Evolutionary conservation across 2,888 invertebrate species (phyloP).

Genomic region (Erannis defoliaria): DNA sequence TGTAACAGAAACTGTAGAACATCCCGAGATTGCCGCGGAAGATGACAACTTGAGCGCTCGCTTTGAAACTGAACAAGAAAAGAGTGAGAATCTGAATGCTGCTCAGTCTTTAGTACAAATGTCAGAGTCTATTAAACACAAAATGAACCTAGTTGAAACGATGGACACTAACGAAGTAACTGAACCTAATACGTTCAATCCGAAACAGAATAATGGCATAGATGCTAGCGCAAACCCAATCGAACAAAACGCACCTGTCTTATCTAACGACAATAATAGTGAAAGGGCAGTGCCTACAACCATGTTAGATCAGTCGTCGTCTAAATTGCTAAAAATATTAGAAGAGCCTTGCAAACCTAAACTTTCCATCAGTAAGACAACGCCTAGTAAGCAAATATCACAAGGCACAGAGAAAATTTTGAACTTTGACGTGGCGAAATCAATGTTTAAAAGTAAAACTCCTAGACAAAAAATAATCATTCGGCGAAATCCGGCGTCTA

Average conservation of each 20-base stretch:
- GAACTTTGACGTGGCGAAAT: slow-evolving; percentile 77
- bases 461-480: slow-evolving; percentile 82
- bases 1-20: slow-evolving; percentile 16
- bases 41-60: slow-evolving; percentile 61
- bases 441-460: slow-evolving; percentile 66
- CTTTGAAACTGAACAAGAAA: slow-evolving; percentile 80
- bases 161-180: slow-evolving; percentile 55
- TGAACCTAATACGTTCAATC: slow-evolving; percentile 44
- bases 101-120: slow-evolving; percentile 83
- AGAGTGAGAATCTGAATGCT: slow-evolving; percentile 80
- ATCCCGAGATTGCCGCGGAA: slow-evolving; percentile 46
- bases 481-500: slow-evolving; percentile 66
- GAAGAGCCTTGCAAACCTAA: slow-evolving; percentile 79
- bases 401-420: slow-evolving; percentile 79
- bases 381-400: slow-evolving; percentile 65
- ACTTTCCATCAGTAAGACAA: slow-evolving; percentile 58
- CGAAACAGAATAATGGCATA: slow-evolving; percentile 59
- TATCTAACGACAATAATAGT: slow-evolving; percentile 60
- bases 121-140: slow-evolving; percentile 79
- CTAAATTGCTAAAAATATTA: slow-evolving; percentile 86
- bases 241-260: slow-evolving; percentile 62
- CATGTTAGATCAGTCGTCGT: slow-evolving; percentile 76
- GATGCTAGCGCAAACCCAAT: slow-evolving; percentile 50
- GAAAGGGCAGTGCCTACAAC: slow-evolving; percentile 53
- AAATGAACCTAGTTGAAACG: slow-evolving; percentile 63